phyloP scores from a whole-genome alignment of 2,888 invertebrate species.

The Drosophila mercatorum region DNA sequence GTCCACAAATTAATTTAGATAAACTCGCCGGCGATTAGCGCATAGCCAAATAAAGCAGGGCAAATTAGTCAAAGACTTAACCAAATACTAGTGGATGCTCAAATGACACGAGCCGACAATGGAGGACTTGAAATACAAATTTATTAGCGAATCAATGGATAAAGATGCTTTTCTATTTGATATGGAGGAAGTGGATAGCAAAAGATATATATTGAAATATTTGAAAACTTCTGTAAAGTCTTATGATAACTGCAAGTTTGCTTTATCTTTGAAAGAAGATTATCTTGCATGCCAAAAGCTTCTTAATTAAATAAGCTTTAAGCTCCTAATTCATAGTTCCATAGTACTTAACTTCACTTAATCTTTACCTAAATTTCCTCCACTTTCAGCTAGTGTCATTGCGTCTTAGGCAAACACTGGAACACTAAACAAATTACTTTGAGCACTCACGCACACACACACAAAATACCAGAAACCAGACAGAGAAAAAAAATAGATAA shows the following conservation, averaged over 20 bases:
- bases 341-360: too few species aligned
- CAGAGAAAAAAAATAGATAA: conserved; percentile 8
- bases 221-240: too few species aligned
- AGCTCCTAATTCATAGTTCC: too few species aligned
- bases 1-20: conserved; percentile 61
- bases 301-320: too few species aligned
- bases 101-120: conserved; percentile 41
- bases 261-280: background rate
- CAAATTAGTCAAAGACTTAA: conserved; percentile 51
- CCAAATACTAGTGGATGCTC: conserved; percentile 24
- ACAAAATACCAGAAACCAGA: background rate
- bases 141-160: background rate
- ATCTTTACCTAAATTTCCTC: background rate
- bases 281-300: too few species aligned
- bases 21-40: conserved; percentile 43
- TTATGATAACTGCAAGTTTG: background rate
- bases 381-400: conserved; percentile 44
- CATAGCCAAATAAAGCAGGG: conserved; percentile 23
- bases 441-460: conserved; percentile 15
- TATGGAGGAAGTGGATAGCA: background rate
- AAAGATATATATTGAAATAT: background rate
- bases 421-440: conserved; percentile 11
- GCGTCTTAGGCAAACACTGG: background rate
- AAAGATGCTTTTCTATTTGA: background rate
- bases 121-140: background rate